Evolutionary conservation across 2,113 vertebrate species (phyloP), one percentile per base, ranked within the genome.

Genomic region (Tretioscincus oriximinensis): DNA sequence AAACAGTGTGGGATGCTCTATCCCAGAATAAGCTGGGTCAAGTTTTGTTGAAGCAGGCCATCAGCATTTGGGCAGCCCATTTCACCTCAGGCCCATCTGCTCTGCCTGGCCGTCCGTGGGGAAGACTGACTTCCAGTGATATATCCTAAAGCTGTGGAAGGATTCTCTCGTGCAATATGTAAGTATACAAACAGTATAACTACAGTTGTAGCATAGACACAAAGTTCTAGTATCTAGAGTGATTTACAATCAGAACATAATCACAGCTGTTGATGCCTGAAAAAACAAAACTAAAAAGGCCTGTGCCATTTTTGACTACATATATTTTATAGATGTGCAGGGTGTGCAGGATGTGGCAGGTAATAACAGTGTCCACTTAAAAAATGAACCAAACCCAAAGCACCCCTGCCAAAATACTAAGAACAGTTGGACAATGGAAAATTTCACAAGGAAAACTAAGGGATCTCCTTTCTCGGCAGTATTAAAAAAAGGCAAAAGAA

Each of bases 161-260:
- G 14, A 14, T 9, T 11, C 4, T 14, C 49, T 14, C 9, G n/a
- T 31, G 51, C 7, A 31, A 22, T 2, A 65, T 65, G 64, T 65
- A 28, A 65, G n/a, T 4, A 28, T 28, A 28, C 54, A 58, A 58
- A 58, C 14, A 58, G 54, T 18, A 58, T 18, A 18, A 18, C 4
- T 14, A 58, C 54, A 9, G 49, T 20, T 60, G 7, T 8, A 70
- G 16, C 51, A 69, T 31, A 78, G 66, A 60, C 9, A 12, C 58
- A n/a, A 76, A 60, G 73, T 47, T 24, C 20, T 67, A 47, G 24
- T 63, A 58, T 47, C 28, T 54, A 54, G 3, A 47, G 51, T 76
- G 65, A 76, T 76, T 81, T 24, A 76, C 65, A 76, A 58, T 26
- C 9, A n/a, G n/a, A 69, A 81, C 58, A 68, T 65, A 81, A 76